A percentile compares a stretch with the other conserved stretches of the same genome.
These are phyloP conservation scores for Eupsilia transversa DNA, from an alignment of 2,888 invertebrate species.

Conservation along the genomic window DNA sequence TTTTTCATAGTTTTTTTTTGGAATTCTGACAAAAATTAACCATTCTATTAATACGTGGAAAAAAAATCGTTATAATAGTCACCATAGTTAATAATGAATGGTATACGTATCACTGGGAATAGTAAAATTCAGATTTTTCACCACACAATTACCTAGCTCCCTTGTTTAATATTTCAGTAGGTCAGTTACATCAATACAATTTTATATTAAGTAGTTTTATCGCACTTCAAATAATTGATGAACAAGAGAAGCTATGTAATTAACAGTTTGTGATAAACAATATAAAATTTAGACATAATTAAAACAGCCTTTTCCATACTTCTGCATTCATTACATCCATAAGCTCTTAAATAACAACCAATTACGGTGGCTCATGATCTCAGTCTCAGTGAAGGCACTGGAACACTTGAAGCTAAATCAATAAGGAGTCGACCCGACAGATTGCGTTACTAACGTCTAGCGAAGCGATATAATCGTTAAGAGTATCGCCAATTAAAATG, in stretches of 20 bases:
- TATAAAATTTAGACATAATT: constrained; percentile 16
- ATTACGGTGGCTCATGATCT: constrained; percentile 28
- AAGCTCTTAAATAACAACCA: constrained; percentile 15
- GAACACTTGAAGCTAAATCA: constrained; percentile 62
- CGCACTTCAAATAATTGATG: constrained; percentile 2
- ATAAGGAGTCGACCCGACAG: constrained; percentile 57
- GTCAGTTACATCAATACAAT: background rate
- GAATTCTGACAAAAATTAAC: background rate
- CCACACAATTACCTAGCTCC: constrained; percentile 16
- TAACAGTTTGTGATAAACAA: constrained; percentile 14
- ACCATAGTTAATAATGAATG: constrained; percentile 18
- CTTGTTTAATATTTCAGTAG: background rate
- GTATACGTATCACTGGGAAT: constrained; percentile 48
- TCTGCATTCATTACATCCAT: constrained; percentile 1
- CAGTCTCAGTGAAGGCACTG: constrained; percentile 49
- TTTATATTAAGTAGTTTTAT: background rate
- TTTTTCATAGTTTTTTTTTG: constrained; percentile 20
- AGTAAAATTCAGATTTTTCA: constrained; percentile 5
- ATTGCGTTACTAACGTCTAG: constrained; percentile 60
- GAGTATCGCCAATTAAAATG: constrained; percentile 66
- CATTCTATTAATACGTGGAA: constrained; percentile 7
- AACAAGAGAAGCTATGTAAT: constrained; percentile 18
- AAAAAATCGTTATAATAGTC: constrained; percentile 9
- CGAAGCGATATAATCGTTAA: constrained; percentile 57
- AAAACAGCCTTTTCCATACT: constrained; percentile 34